Evolutionary conservation across 2,113 vertebrate species (phyloP).

Genomic region (Alosa alosa): DNA sequence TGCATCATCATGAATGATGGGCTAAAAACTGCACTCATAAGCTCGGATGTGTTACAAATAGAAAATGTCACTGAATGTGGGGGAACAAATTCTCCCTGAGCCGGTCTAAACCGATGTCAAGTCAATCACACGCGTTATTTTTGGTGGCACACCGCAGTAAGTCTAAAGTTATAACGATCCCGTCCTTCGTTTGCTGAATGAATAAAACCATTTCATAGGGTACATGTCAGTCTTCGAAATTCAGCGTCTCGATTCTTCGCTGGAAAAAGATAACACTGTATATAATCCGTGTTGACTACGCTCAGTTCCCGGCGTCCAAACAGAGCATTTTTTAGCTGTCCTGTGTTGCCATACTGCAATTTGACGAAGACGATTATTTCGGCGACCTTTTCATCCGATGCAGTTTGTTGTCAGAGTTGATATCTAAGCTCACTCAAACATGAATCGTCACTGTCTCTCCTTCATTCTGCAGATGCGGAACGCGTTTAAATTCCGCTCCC

Average conservation of each 20-base stretch:
- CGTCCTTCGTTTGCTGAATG: constrained; percentile 1
- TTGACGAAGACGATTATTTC: constrained; percentile 3
- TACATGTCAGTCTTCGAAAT: not conserved
- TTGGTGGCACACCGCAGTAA: not conserved
- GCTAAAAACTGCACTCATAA: constrained; percentile 85
- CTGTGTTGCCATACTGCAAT: constrained; percentile 2
- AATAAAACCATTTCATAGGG: constrained; percentile 9
- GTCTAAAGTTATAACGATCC: not conserved
- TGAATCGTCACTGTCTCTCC: not conserved
- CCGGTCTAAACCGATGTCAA: not conserved
- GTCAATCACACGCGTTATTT: not conserved
- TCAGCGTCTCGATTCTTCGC: not conserved
- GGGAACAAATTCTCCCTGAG: not conserved
- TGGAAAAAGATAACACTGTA: not conserved
- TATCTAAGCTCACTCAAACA: not conserved
- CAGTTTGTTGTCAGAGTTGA: constrained; percentile 2
- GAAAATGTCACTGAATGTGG: not conserved
- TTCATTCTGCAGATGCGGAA: not conserved
- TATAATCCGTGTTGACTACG: constrained; percentile 12
- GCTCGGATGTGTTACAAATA: constrained; percentile 45
- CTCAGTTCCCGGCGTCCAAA: not conserved
- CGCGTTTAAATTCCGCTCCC: constrained; percentile 87
- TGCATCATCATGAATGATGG: constrained; percentile 93
- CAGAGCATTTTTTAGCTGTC: not conserved
- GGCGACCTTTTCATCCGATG: not conserved